A percentile compares a stretch with the other conserved stretches of the same genome.
Evolutionary conservation across 2,113 vertebrate species (phyloP).

Genomic region (Heterotis niloticus): DNA sequence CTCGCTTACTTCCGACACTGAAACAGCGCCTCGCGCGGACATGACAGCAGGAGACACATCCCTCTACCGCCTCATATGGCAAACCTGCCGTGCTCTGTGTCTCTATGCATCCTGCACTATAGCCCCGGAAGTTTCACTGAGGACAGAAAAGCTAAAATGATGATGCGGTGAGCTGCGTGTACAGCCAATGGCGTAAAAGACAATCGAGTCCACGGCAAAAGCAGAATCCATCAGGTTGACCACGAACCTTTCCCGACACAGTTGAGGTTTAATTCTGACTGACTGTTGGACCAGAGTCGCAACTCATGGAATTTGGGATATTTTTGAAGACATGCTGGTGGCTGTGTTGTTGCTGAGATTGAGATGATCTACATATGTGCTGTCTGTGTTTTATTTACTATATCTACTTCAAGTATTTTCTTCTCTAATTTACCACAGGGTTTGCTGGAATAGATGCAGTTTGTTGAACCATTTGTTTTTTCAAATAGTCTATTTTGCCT

Average conservation of each 20-base stretch:
- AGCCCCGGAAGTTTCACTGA: background rate
- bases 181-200: background rate
- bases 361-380: background rate
- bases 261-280: background rate
- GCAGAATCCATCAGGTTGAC: background rate
- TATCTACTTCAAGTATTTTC: background rate
- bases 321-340: background rate
- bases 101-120: background rate
- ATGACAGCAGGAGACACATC: background rate
- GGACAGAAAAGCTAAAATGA: background rate
- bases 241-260: background rate
- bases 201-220: background rate
- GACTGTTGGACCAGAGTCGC: background rate
- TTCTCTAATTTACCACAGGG: too few species aligned
- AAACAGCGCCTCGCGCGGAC: background rate
- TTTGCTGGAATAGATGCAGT: background rate
- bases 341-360: background rate
- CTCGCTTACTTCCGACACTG: background rate
- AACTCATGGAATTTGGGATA: background rate
- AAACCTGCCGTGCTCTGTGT: background rate
- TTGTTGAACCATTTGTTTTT: background rate
- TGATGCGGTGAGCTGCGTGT: background rate
- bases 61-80: too few species aligned
- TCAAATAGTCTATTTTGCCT: too few species aligned
- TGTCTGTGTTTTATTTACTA: background rate